Evolutionary conservation across 2,113 vertebrate species (phyloP).

Genomic region (Fulmarus glacialis): DNA sequence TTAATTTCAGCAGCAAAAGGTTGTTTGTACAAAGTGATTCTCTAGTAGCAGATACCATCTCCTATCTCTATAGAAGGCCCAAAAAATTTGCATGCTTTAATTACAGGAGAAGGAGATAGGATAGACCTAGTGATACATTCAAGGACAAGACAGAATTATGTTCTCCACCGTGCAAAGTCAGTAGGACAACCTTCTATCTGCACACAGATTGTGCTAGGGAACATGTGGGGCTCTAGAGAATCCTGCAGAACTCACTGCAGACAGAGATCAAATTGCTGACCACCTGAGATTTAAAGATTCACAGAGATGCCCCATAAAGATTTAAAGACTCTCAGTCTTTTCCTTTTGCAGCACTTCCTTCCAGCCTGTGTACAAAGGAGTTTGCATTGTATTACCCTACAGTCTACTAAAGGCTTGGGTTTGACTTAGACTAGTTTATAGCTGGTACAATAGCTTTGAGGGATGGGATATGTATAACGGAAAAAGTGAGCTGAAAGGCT

Average conservation of each 20-base stretch:
- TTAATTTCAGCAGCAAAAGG: neutral
- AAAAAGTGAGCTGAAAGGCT: neutral
- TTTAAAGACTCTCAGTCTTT: neutral
- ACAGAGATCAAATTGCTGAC: neutral
- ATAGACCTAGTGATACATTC: neutral
- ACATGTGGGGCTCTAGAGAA: rapidly evolving
- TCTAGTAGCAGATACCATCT: neutral
- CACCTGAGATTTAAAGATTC: neutral
- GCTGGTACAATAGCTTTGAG: neutral
- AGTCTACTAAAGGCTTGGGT: neutral
- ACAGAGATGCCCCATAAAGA: neutral
- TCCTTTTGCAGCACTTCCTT: neutral
- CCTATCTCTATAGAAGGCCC: neutral
- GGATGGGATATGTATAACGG: neutral
- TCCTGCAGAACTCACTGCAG: neutral
- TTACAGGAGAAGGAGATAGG: neutral
- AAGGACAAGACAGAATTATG: neutral
- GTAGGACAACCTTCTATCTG: neutral
- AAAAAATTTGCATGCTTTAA: neutral
- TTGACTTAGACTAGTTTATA: neutral
- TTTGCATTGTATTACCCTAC: neutral
- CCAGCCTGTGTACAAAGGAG: neutral
- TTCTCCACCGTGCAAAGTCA: neutral
- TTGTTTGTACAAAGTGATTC: neutral
- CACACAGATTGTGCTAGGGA: neutral